Evolutionary conservation across 2,113 vertebrate genomes (phyloP), one percentile per base, ranked within the genome.

Genomic region (Phylloscopus whistleri): DNA sequence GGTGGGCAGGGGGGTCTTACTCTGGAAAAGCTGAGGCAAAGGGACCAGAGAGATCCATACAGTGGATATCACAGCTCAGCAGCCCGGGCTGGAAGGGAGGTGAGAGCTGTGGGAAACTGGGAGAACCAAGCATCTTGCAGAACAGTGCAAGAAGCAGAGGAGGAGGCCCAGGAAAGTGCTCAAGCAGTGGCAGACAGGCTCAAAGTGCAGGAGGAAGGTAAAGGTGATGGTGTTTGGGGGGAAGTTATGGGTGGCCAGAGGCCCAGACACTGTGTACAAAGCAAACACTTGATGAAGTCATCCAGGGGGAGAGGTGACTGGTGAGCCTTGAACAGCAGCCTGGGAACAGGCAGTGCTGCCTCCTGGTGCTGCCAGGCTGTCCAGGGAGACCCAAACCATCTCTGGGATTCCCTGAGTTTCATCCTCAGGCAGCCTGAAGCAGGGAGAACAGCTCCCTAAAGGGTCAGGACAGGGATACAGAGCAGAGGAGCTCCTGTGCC

Each of bases 231-330:
- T 26, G 63, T 17, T 43, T 31, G 8, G 21, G n/a, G 37, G 14
- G 22, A 78, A 86, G 28, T 33, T 12, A 15, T 7, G 37, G 53
- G 30, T 73, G 89, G 78, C 51, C 4, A 16, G 58, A 85, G 14
- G 75, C 90, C 89, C 63, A 90, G 78, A 62, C 35, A 26, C 37
- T 67, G 78, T 70, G 93, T 91, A 62, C 70, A 77, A 75, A 58
- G 89, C 79, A 94, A 96, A 96, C 41, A 70, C 12, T 28, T 62
- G 55, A 64, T 79, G 22, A 84, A 91, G 12, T 81, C 53, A 58
- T 21, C 19, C 62, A 51, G 68, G 64, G 55, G 33, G 35, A 89
- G 46, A 53, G 37, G 35, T 62, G 64, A 86, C 51, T 37, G 39
- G 59, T 28, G 28, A 95, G 53, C 93, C 78, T 64, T 43, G 44